Evolutionary conservation across 2,797 vertebrate species (phyloP), one percentile per base, ranked within the genome.

Genomic region (Mallotus villosus): DNA sequence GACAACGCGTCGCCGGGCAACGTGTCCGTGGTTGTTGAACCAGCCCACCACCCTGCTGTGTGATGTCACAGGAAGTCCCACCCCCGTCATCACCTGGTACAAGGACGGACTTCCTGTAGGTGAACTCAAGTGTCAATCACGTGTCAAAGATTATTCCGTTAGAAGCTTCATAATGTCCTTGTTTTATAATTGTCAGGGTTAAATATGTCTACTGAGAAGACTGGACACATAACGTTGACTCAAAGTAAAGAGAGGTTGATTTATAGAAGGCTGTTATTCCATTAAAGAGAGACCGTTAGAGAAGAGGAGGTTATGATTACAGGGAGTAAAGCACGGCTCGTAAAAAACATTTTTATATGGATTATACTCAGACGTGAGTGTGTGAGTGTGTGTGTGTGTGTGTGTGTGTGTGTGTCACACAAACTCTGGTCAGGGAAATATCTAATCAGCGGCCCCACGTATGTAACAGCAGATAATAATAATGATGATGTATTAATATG

Each of bases 11-110:
- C 85, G 2, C 76, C 92, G 16, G 85, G 88, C 63, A 98, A 98
- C 22, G 70, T 93, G 58, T 97, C 98, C 0, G 92, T 97, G 71
- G 89, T 95, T 95, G 67, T 76, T 95, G 77, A 93, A 90, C 80
- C 95, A 98, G 71, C 88, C 92, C 25, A 82, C 91, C 80, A 95
- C 61, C 82, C 90, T 99, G 83, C 76, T 92, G 63, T 99, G 98
- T 91, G 97, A 98, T 77, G 94, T 94, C 71, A 94, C 91, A 75
- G 97, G 97, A 78, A 95, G 89, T 68, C 97, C 98, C 0, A 87
- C 93, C 9, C 97, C 97, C 24, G 71, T 94, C 67, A 91, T 98
- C 82, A 94, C 87, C 63, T 99, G 98, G 98, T 95, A 95, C 85
- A 97, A 95, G 86, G 93, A 96, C 68, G 94, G 94, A 37, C 68